Evolutionary conservation across 2,888 invertebrate genomes (phyloP), one percentile per base, ranked within the genome.

Genomic region (Onchidella celtica): DNA sequence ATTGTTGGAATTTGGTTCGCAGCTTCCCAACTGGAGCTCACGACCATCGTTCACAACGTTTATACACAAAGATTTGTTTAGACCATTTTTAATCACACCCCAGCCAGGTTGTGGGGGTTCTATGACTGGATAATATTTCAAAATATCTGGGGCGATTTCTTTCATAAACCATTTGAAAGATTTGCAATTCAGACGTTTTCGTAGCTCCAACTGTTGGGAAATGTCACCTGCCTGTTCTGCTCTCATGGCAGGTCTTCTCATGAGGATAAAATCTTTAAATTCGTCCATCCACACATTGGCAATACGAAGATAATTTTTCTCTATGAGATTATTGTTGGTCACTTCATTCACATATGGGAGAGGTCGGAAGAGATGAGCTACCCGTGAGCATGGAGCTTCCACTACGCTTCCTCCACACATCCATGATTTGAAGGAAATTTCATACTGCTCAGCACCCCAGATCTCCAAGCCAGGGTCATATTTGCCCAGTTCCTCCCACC

Each of bases 381-480:
- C 85, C 38, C 85, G 83, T 0, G 87, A 86, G 40, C 88, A 88
- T 0, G 87, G 85, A 1, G 86, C 77, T 32, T 85, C 84, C 63
- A 83, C 75, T 11, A 88, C 80, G 34, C 77, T 79, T 6, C 88
- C 88, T 14, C 87, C 88, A 82, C 88, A 87, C 82, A 82, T 74
- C 88, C 88, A 88, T 6, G 83, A 79, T 93, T 98, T 98, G 94
- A 99, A 99, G 0, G 98, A 98, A 36, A 99, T 94, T 93, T 99
- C 99, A 85, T 94, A 76, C 24, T 99, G 99, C 94, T 99, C 98
- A 65, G 98, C 98, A 84, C 99, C 99, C 99, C 99, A 99, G 90
- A 99, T 99, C 93, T 99, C 99, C 93, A 99, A 99, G 24, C 98
- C 99, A 73, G 97, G 97, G 94, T 99, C 99, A 93, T 99, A 99